A percentile compares a stretch with the other conserved stretches of the same genome.
Evolutionary conservation across 2,888 invertebrate species (phyloP).

Genomic region (Hylaea fasciaria): DNA sequence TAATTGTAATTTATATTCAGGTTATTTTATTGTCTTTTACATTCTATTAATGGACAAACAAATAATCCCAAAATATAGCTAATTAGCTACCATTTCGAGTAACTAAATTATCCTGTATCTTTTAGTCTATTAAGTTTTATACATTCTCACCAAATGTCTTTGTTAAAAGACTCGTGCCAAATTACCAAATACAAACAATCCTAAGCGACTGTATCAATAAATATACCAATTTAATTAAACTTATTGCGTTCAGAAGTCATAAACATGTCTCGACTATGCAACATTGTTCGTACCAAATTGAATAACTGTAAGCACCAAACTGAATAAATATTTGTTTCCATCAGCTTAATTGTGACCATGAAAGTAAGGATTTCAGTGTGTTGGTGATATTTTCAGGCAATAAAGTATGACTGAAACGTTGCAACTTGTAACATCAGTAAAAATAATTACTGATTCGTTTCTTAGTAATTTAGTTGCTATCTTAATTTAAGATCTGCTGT

Average conservation of each 20-base stretch:
- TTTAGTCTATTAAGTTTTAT: slow-evolving; percentile 21
- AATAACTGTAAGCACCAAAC: slow-evolving; percentile 27
- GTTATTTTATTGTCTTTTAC: too few relatives aligned
- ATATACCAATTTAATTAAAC: slow-evolving; percentile 75
- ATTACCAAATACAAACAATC: slow-evolving; percentile 53
- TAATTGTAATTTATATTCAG: too few relatives aligned
- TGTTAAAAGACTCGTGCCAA: slow-evolving; percentile 51
- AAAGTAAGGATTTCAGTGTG: slow-evolving; percentile 21
- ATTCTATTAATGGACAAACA: too few relatives aligned
- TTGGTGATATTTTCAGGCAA: slow-evolving; percentile 12
- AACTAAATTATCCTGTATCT: neutral
- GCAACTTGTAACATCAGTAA: too few relatives aligned
- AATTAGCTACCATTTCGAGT: neutral
- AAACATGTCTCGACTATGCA: slow-evolving; percentile 56
- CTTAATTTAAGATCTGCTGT: too few relatives aligned
- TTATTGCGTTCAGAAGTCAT: slow-evolving; percentile 50
- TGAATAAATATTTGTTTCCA: slow-evolving; percentile 35
- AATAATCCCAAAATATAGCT: neutral
- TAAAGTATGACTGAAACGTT: neutral
- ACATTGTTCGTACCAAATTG: slow-evolving; percentile 42
- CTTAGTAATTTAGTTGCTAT: neutral
- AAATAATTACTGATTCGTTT: neutral
- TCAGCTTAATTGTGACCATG: slow-evolving; percentile 39
- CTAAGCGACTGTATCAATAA: slow-evolving; percentile 61
- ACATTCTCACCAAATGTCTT: slow-evolving; percentile 15